Percentiles rank a stretch among this genome's conserved stretches.
Conservation (phyloP, 2,113 vertebrate genomes). For the Strix aluco region DNA sequence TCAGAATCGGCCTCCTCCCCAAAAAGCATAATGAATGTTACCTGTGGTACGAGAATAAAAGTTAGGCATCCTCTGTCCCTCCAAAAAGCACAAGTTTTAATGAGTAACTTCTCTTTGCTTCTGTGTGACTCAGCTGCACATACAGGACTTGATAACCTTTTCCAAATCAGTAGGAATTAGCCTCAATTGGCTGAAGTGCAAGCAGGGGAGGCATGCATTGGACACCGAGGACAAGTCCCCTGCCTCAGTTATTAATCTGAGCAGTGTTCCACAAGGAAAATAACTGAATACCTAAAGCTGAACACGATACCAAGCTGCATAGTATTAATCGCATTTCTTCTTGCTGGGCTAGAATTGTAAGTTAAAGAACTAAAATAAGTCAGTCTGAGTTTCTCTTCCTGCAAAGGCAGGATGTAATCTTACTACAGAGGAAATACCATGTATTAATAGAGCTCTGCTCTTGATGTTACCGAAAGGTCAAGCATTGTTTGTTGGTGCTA, state of each 20-base stretch:
- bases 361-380: background rate
- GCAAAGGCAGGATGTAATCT: background rate
- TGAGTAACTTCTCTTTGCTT: background rate
- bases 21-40: background rate
- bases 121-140: background rate
- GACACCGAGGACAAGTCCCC: background rate
- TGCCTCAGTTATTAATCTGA: background rate
- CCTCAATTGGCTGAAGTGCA: background rate
- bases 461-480: background rate
- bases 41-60: background rate
- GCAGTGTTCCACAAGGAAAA: background rate
- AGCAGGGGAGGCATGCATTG: accelerated
- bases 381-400: background rate
- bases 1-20: background rate
- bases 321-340: background rate
- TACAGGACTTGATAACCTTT: background rate
- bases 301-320: background rate
- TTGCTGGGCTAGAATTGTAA: background rate
- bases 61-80: background rate
- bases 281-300: background rate
- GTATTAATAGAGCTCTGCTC: background rate
- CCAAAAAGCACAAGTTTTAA: background rate
- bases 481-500: background rate
- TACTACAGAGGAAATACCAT: background rate
- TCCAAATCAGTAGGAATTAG: background rate